phyloP scores from a whole-genome alignment of 2,797 vertebrate genomes.

The Muraenolepis orangiensis region DNA sequence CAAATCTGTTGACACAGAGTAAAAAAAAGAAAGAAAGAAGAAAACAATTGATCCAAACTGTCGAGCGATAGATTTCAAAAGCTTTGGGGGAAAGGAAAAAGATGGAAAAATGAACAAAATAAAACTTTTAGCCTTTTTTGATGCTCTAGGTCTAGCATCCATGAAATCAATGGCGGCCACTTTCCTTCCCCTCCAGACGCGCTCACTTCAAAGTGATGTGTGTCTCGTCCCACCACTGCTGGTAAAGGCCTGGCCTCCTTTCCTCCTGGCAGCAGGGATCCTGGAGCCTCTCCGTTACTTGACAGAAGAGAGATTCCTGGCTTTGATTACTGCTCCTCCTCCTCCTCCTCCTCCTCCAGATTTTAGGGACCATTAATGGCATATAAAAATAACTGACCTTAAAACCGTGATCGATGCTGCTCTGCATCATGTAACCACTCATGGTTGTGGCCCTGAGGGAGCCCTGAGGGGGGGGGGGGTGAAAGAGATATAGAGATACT shows the following conservation, averaged over 20 bases:
- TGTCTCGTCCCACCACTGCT: slow-evolving; percentile 42
- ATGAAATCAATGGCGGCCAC: slow-evolving; percentile 67
- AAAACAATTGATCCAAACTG: background rate
- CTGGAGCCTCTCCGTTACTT: slow-evolving; percentile 42
- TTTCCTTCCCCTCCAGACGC: slow-evolving; percentile 44
- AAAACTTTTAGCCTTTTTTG: slow-evolving; percentile 62
- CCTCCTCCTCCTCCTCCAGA: background rate
- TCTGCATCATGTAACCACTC: slow-evolving; percentile 55
- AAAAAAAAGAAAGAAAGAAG: too few species aligned
- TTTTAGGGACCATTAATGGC: slow-evolving; percentile 52
- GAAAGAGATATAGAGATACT: too few species aligned
- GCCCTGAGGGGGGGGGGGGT: slow-evolving; percentile 6
- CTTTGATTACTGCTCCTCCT: slow-evolving; percentile 47
- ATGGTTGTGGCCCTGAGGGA: slow-evolving; percentile 22
- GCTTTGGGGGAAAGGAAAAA: background rate
- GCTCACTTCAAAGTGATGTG: slow-evolving; percentile 65
- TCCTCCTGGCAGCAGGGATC: slow-evolving; percentile 41
- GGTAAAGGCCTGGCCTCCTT: slow-evolving; percentile 40
- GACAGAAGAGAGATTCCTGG: slow-evolving; percentile 52
- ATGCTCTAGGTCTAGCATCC: slow-evolving; percentile 67
- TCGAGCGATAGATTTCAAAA: background rate
- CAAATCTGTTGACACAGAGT: background rate
- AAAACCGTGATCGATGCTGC: slow-evolving; percentile 47
- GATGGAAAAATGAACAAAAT: background rate
- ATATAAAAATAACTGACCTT: slow-evolving; percentile 64